Percentiles rank a stretch among this genome's conserved stretches.
Evolutionary conservation across 2,888 invertebrate genomes (phyloP).

Genomic region (Drosophila parthenogenetica): DNA sequence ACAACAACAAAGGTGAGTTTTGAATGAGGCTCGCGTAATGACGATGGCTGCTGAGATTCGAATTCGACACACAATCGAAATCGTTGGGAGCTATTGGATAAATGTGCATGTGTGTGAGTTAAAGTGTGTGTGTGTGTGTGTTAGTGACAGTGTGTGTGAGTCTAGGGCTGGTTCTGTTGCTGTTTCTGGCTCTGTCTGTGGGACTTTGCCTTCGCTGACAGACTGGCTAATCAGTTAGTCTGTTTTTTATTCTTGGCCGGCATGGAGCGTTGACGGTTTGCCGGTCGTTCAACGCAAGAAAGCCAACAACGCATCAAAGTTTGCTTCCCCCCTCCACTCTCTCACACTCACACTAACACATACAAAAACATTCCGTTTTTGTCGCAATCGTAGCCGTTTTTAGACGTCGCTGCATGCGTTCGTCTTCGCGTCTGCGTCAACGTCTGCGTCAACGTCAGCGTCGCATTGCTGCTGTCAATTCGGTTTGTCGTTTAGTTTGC

Average conservation of each 20-base stretch:
- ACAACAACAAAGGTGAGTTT: slow-evolving; percentile 43
- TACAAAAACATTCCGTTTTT: slow-evolving; percentile 39
- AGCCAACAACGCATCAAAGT: slow-evolving; percentile 44
- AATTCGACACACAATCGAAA: slow-evolving; percentile 31
- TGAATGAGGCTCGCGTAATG: slow-evolving; percentile 34
- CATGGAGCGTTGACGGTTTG: slow-evolving; percentile 64
- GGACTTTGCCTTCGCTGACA: slow-evolving; percentile 49
- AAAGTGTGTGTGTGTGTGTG: background rate
- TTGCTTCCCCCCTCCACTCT: background rate
- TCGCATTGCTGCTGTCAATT: slow-evolving; percentile 44
- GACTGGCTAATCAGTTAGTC: slow-evolving; percentile 76
- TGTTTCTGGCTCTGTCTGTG: slow-evolving; percentile 22
- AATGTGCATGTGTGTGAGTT: background rate
- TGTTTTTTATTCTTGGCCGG: slow-evolving; percentile 78
- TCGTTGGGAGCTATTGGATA: slow-evolving; percentile 22
- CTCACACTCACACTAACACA: background rate
- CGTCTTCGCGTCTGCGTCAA: slow-evolving; percentile 19
- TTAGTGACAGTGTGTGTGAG: slow-evolving; percentile 9
- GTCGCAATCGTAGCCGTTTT: slow-evolving; percentile 73
- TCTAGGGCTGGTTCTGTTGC: slow-evolving; percentile 27
- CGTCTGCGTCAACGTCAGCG: slow-evolving; percentile 13
- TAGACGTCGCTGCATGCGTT: slow-evolving; percentile 51
- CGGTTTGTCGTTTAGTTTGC: slow-evolving; percentile 46
- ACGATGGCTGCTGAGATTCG: slow-evolving; percentile 52
- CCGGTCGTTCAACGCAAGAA: slow-evolving; percentile 40